Conservation (phyloP, 2,888 invertebrate genomes). For the Rhyacophila evoluta region DNA sequence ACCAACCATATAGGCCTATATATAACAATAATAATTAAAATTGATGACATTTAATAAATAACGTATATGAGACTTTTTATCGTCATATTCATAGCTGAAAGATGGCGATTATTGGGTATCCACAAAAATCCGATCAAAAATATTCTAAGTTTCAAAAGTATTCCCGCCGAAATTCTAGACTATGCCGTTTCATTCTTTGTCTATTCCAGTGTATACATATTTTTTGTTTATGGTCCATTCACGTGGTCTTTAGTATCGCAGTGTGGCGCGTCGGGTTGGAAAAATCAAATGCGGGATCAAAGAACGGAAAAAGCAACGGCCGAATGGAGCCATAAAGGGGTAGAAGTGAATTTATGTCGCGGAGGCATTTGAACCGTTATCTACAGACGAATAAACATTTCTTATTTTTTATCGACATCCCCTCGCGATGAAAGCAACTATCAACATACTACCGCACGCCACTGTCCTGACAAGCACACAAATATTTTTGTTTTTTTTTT, state of each 20-base stretch:
- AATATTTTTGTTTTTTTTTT: no score
- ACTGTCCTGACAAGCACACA: not conserved
- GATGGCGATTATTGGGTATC: no score
- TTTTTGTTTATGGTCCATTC: slow-evolving; percentile 19
- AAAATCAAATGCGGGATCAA: slow-evolving; percentile 52
- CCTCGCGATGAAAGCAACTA: slow-evolving; percentile 13
- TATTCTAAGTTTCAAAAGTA: no score
- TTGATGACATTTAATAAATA: no score
- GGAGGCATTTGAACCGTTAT: slow-evolving; percentile 31
- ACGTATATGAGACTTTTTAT: no score
- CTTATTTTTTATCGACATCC: slow-evolving; percentile 26
- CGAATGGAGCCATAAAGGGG: slow-evolving; percentile 45
- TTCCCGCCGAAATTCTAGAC: no score
- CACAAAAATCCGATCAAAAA: no score
- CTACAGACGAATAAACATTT: slow-evolving; percentile 44
- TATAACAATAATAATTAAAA: no score
- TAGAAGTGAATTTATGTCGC: slow-evolving; percentile 41
- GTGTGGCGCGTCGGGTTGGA: slow-evolving; percentile 40
- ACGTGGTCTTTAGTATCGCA: slow-evolving; percentile 41
- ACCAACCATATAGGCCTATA: no score
- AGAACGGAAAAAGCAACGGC: slow-evolving; percentile 48
- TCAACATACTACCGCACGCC: not conserved
- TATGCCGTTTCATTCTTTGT: not conserved
- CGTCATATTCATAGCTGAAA: no score
- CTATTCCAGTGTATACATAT: slow-evolving; percentile 17